Percentiles rank a stretch among this genome's conserved stretches.
Evolutionary conservation across 35 echinoderm and acorn worm species (phyloP).

Genomic region (Apostichopus parvimensis): DNA sequence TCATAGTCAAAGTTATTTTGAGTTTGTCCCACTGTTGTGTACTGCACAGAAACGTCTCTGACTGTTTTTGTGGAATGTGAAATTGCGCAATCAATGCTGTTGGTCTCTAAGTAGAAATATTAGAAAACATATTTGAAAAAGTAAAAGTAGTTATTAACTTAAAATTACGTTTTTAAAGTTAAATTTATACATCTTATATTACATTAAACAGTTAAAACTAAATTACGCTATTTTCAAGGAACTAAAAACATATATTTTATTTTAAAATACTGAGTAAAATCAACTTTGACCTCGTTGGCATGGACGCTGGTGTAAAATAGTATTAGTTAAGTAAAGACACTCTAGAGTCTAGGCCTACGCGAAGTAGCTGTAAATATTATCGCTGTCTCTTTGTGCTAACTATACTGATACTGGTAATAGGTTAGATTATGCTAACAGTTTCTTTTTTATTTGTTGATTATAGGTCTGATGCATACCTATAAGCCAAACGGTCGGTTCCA

Average conservation of each 20-base stretch:
- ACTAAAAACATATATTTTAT: not conserved
- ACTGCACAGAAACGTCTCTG: no score
- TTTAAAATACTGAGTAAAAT: not conserved
- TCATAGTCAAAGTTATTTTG: no score
- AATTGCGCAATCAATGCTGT: not conserved
- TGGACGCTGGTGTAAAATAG: not conserved
- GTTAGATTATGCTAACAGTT: no score
- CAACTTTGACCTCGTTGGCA: not conserved
- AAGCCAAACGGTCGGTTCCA: no score
- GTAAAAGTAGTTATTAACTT: not conserved
- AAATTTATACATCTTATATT: not conserved
- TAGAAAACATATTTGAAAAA: not conserved
- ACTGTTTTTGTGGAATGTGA: not conserved
- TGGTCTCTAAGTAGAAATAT: not conserved
- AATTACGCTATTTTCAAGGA: not conserved
- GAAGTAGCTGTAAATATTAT: no score
- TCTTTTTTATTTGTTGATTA: no score
- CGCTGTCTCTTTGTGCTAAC: no score
- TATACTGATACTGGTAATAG: no score
- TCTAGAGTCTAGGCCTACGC: no score
- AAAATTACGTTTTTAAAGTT: not conserved
- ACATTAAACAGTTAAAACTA: not conserved
- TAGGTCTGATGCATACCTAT: no score
- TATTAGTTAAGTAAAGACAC: no score
- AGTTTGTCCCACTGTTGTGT: no score